Evolutionary conservation across 2,113 vertebrate species (phyloP).

Genomic region (Microtus oregoni): DNA sequence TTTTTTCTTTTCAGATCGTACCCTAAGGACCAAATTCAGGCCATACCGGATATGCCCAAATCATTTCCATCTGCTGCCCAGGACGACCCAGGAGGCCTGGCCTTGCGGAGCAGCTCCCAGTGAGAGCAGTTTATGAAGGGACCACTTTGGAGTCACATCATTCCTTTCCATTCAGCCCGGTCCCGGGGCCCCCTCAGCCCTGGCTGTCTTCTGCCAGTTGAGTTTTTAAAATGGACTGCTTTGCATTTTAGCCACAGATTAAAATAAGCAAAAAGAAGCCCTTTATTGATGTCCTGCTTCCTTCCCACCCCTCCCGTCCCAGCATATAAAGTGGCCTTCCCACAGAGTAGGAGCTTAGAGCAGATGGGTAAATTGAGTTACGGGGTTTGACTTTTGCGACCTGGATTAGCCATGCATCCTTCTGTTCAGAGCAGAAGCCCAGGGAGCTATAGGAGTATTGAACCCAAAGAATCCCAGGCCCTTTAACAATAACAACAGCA

Average conservation of each 20-base stretch:
- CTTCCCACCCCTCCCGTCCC: neutral
- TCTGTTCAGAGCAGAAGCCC: neutral
- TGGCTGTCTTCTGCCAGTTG: neutral
- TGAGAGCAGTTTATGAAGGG: conserved; percentile 71
- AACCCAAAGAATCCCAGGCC: neutral
- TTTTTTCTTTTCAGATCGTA: conserved; percentile 64
- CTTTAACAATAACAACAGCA: neutral
- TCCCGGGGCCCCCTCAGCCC: neutral
- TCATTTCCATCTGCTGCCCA: conserved; percentile 84
- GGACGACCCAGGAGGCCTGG: conserved; percentile 74
- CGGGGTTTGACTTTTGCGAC: neutral
- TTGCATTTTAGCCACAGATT: conserved; percentile 27
- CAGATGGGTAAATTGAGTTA: conserved; percentile 50
- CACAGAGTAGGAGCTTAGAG: neutral
- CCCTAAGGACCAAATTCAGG: conserved; percentile 84
- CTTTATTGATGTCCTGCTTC: neutral
- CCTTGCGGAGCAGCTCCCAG: conserved; percentile 73
- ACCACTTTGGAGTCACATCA: conserved; percentile 55
- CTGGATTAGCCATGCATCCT: neutral
- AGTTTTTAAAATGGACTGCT: conserved; percentile 17
- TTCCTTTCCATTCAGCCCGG: conserved; percentile 24
- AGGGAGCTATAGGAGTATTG: neutral
- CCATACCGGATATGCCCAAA: conserved; percentile 80
- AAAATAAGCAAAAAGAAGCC: conserved; percentile 19
- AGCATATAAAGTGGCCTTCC: neutral